These are phyloP conservation scores for Steinernema scapterisci DNA, from an alignment of 2,888 invertebrate species.

Conservation along the genomic window DNA sequence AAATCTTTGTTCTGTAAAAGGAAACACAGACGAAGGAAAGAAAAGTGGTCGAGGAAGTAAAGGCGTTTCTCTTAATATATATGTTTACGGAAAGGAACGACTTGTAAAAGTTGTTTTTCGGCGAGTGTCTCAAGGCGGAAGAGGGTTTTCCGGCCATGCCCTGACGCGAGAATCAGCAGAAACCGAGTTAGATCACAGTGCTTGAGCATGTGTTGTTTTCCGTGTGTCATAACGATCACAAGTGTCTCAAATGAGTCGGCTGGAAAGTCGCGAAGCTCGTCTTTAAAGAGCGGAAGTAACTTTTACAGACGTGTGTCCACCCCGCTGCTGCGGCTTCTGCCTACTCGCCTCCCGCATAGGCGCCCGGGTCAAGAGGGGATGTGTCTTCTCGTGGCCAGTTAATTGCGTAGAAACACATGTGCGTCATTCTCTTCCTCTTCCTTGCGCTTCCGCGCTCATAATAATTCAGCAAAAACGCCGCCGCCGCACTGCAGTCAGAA, in stretches of 20 bases:
- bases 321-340: background rate
- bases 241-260: no score
- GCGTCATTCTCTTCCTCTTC: background rate
- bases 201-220: background rate
- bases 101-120: conserved; percentile 29
- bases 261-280: background rate
- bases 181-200: conserved; percentile 6
- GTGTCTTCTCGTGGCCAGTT: conserved; percentile 2
- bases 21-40: no score
- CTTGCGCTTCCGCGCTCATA: no score
- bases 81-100: conserved; percentile 24
- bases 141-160: conserved; percentile 22
- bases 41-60: no score
- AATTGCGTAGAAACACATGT: background rate
- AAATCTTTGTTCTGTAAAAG: no score
- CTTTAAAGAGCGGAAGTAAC: background rate
- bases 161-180: conserved; percentile 28
- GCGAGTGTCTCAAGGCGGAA: conserved; percentile 21
- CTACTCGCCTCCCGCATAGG: background rate
- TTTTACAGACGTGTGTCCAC: background rate
- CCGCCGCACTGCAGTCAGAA: no score
- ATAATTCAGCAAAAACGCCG: no score
- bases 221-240: background rate
- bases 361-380: no score
- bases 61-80: background rate